Evolutionary conservation across 2,797 vertebrate genomes (phyloP), one percentile per base, ranked within the genome.

Genomic region (Remorina albescens): DNA sequence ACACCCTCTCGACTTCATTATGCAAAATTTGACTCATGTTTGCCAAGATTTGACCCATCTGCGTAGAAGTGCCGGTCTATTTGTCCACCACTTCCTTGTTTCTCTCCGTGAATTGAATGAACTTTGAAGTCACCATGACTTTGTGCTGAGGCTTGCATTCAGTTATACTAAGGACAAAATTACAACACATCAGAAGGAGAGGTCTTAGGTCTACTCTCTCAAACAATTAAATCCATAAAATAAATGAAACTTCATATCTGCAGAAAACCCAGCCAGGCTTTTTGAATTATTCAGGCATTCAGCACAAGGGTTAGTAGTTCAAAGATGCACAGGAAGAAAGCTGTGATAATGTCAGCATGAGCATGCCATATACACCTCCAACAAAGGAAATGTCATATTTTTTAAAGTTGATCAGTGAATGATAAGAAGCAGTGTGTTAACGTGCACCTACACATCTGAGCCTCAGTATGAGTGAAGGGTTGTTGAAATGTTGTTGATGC

Each of bases 231-330:
- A 9, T 37, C 16, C 28, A 61, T 63, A 30, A 58, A 67, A 70
- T 57, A 66, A 71, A 55, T 32, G 8, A 44, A 36, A 41, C 55
- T 19, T 32, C 15, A 21, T 49, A 67, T 18, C n/a, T 25, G 46
- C 54, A 46, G 30, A 37, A 58, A 47, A 37, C 25, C 15, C 0
- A 3, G 30, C 32, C 7, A 6, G 11, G 11, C 21, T 44, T 72
- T 74, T 77, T 79, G 15, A 77, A 81, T 83, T 58, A 87, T 89
- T 87, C 63, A 65, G 5, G 18, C 65, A 78, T 72, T 65, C 8
- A 64, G 21, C 39, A 36, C 34, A 19, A 0, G 64, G 70, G 76
- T 83, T 72, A 64, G 66, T 4, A 73, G 84, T 76, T 86, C 60
- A 83, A 67, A 65, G 55, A 71, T 5, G 7, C 13, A 53, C 26